Base-by-base conservation (phyloP, 2,888 invertebrate species). In the Epiblema foenella region DNA sequence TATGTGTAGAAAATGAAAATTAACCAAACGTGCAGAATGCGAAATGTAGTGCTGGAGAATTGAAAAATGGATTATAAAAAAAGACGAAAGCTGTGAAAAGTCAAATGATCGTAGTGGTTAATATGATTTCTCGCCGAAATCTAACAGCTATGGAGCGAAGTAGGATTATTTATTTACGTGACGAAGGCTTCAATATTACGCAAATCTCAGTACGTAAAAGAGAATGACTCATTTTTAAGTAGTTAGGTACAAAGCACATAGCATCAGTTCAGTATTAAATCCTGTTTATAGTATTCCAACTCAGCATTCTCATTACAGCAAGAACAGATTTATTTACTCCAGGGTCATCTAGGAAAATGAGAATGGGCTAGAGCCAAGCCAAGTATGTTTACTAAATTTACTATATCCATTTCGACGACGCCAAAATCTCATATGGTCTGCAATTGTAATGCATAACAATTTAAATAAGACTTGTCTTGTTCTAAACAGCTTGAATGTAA, bases 311-410 rank as follows among this genome's bases (percentile, higher is more conserved):
- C 85, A 89, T 89, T 89, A 86, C 83, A 76, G 73, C 73, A 69
- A 71, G 74, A 67, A 77, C 77, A 79, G 80, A 88, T 89, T 87
- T 86, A 88, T 86, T 82, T 79, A 81, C 84, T 78, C 75, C 73
- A 76, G 81, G 84, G 88, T 86, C 86, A 87, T 89, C 85, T 83
- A 78, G 85, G 85, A 85, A 85, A 86, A 89, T 88, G 84, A 80
- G 81, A 84, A 85, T 85, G 79, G 82, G 78, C 76, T 78, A 73
- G 76, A 81, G 83, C 84, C 80, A 79, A 84, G 82, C 75, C 76
- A 72, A 76, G 76, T 78, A 79, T 82, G 77, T 80, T 79, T 78
- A 80, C 75, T 75, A 79, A 82, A 84, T 85, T 84, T 82, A 84
- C 80, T 78, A 81, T 83, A 79, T 82, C 79, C 82, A 81, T 83